phyloP scores from a whole-genome alignment of 2,888 invertebrate species.

The Drosophila incognita region DNA sequence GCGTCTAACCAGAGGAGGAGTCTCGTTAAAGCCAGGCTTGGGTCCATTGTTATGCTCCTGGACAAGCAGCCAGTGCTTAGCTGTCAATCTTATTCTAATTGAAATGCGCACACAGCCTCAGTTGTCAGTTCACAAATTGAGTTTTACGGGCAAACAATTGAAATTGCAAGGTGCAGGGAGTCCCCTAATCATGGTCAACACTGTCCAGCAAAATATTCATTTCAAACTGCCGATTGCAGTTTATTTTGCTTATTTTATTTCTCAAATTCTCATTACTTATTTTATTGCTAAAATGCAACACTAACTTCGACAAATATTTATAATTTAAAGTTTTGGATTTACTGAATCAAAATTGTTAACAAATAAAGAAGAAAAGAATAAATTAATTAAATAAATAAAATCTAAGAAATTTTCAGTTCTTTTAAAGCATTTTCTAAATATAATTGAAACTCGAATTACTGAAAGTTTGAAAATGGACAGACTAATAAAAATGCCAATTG shows the following conservation, averaged over 20 bases:
- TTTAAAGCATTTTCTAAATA: not conserved
- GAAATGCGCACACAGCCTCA: conserved; percentile 50
- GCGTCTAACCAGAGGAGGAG: conserved; percentile 40
- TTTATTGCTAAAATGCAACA: not conserved
- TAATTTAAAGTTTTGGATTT: not conserved
- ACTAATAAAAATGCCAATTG: too few relatives aligned
- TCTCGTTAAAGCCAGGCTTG: conserved; percentile 3
- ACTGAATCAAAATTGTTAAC: not conserved
- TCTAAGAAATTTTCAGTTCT: not conserved
- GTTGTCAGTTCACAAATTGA: conserved; percentile 65
- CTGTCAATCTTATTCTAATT: conserved; percentile 77
- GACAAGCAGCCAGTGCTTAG: conserved; percentile 32
- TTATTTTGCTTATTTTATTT: not conserved
- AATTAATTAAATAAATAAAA: not conserved
- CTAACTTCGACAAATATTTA: not conserved
- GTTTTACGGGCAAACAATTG: conserved; percentile 72
- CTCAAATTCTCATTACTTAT: too few relatives aligned
- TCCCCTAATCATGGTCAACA: conserved; percentile 8
- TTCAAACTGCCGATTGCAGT: not conserved
- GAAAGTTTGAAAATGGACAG: too few relatives aligned
- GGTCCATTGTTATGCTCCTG: conserved; percentile 45
- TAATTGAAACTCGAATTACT: too few relatives aligned
- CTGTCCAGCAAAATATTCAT: conserved; percentile 9
- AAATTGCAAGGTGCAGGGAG: conserved; percentile 40
- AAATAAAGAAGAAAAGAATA: too few relatives aligned